A percentile compares a stretch with the other conserved stretches of the same genome.
Evolutionary conservation across 2,888 invertebrate genomes (phyloP).

Genomic region (Drosophila antonietae): DNA sequence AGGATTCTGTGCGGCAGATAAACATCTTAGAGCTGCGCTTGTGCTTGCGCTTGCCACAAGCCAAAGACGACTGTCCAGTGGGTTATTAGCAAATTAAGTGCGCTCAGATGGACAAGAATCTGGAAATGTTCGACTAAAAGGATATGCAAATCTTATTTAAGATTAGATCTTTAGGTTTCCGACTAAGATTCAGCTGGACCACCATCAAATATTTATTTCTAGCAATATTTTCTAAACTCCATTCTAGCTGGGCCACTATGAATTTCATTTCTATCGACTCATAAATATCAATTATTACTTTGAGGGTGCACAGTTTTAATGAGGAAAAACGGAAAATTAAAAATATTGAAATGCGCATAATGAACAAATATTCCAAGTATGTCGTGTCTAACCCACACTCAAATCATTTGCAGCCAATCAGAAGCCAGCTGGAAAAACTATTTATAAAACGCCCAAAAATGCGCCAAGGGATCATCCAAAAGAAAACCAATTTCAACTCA

Average conservation of each 20-base stretch:
- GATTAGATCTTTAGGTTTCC: conserved; percentile 50
- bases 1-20: conserved; percentile 48
- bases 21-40: conserved; percentile 61
- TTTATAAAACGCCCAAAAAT: conserved; percentile 55
- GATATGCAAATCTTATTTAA: conserved; percentile 70
- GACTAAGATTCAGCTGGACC: conserved; percentile 18
- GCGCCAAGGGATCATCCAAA: conserved; percentile 22
- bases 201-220: conserved; percentile 35
- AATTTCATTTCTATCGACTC: conserved; percentile 19
- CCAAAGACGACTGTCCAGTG: conserved; percentile 53
- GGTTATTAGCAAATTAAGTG: conserved; percentile 58
- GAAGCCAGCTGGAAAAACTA: conserved; percentile 46
- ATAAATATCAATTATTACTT: conserved; percentile 73
- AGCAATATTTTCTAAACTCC: conserved; percentile 1
- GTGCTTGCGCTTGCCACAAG: conserved; percentile 70
- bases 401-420: conserved; percentile 53
- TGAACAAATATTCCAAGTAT: conserved; percentile 49
- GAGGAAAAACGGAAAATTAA: conserved; percentile 62
- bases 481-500: conserved; percentile 51
- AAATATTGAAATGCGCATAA: conserved; percentile 37
- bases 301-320: conserved; percentile 54
- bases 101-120: conserved; percentile 54
- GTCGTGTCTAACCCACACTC: conserved; percentile 7
- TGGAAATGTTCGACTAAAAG: conserved; percentile 29
- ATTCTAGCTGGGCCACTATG: background rate